Evolutionary conservation across 2,113 vertebrate species (phyloP), one percentile per base, ranked within the genome.

Genomic region (Cisticola juncidis): DNA sequence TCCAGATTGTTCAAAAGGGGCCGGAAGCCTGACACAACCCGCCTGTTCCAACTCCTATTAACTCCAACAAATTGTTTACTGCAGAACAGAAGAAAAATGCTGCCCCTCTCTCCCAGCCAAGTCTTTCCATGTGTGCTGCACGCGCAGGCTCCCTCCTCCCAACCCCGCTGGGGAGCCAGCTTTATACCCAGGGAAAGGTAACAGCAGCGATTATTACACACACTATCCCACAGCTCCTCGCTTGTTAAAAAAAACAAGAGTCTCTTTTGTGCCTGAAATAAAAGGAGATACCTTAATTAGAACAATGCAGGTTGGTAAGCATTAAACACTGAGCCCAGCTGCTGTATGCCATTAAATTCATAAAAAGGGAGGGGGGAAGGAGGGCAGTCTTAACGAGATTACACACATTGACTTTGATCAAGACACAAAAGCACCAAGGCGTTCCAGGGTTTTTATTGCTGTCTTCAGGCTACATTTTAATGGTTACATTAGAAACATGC

Each of bases 401-500:
- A 99, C 98, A 98, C 86, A 94, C 98, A 97, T 98, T 98, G 98
- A 98, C 98, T 99, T 99, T 99, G 99, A 99, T 99, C 98, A 98
- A 98, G 98, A 98, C 97, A 98, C 98, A 98, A 98, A 98, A 98
- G 98, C 98, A 98, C 98, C 94, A 97, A 97, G 96, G 95, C 96
- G 97, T 98, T 98, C 98, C 97, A 97, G 97, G 98, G 95, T 97
- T 98, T 99, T 99, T 99, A 99, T 98, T 99, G 98, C 98, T 98
- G 98, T 98, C 99, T 99, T 98, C 98, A 97, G 99, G 99, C 98
- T 98, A 98, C 98, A 97, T 98, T 99, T 99, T 99, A 99, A 99
- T 99, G 98, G 98, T 97, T 97, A 98, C 98, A 98, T 98, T 98
- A 98, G 98, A 98, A 98, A 98, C 97, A 97, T 97, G 97, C 97